These are phyloP conservation scores for Mesorhabditis sp. DNA, from an alignment of 2,888 invertebrate species.

Conservation along the genomic window DNA sequence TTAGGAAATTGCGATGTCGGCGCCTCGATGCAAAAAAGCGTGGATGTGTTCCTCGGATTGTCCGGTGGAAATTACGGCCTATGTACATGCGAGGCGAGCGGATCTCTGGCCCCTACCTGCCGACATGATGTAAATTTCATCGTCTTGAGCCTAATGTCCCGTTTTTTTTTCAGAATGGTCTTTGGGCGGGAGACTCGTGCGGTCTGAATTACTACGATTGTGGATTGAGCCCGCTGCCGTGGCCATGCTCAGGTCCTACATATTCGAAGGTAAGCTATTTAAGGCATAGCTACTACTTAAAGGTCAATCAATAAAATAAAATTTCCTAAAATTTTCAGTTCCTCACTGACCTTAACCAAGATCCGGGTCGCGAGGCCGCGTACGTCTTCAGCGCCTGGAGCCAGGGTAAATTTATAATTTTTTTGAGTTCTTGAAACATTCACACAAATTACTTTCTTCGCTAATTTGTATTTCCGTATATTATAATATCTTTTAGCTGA, in stretches of 20 bases:
- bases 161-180: conserved; percentile 21
- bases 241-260: conserved; percentile 23
- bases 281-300: background rate
- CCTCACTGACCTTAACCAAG: conserved; percentile 28
- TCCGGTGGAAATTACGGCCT: conserved; percentile 37
- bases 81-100: conserved; percentile 28
- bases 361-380: conserved; percentile 17
- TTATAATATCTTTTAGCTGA: conserved; percentile 25
- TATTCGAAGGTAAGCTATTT: conserved; percentile 1
- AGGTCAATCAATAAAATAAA: background rate
- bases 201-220: conserved; percentile 37
- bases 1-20: conserved; percentile 21
- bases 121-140: conserved; percentile 1
- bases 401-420: conserved; percentile 18
- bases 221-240: conserved; percentile 25
- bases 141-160: conserved; percentile 23
- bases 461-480: background rate
- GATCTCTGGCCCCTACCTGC: conserved; percentile 18
- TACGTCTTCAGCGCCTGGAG: conserved; percentile 36
- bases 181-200: conserved; percentile 47
- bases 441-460: background rate
- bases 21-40: conserved; percentile 18
- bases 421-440: background rate
- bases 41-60: conserved; percentile 36
- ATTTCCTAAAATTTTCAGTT: conserved; percentile 8